Percentiles rank a stretch among this genome's conserved stretches.
phyloP scores from a whole-genome alignment of 2,797 vertebrate genomes.

The Saxicola maurus region DNA sequence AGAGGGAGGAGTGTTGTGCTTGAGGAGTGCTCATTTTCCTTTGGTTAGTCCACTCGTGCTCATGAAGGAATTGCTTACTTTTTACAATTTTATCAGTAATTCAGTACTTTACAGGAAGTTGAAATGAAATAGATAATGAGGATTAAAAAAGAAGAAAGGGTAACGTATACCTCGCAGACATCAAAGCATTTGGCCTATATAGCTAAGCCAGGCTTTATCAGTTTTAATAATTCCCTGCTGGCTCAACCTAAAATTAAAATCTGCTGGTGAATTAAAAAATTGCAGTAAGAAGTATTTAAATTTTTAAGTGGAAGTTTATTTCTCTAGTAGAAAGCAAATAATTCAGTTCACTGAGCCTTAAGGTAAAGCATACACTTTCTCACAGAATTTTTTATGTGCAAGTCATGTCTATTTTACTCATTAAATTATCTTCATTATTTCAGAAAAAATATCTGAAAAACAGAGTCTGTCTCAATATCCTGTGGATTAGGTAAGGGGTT shows the following conservation, averaged over 20 bases:
- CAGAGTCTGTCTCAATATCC: neutral
- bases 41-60: neutral
- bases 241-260: conserved; percentile 62
- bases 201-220: conserved; percentile 47
- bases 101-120: conserved; percentile 39
- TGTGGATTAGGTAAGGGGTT: neutral
- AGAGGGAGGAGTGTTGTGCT: neutral
- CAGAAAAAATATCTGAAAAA: neutral
- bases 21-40: neutral
- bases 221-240: conserved; percentile 62
- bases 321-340: conserved; percentile 38
- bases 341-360: neutral
- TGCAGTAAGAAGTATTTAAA: conserved; percentile 25
- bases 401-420: neutral
- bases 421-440: neutral
- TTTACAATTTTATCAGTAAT: conserved; percentile 30
- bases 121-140: conserved; percentile 55
- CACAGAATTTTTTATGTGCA: neutral
- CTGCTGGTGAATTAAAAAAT: conserved; percentile 30
- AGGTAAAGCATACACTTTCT: neutral
- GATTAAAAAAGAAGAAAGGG: conserved; percentile 53
- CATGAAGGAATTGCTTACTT: conserved; percentile 23
- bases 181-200: conserved; percentile 62
- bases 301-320: conserved; percentile 41
- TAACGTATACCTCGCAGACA: conserved; percentile 36